A percentile compares a stretch with the other conserved stretches of the same genome.
Evolutionary conservation across 2,888 invertebrate species (phyloP).

Genomic region (Mimachlamys varia): DNA sequence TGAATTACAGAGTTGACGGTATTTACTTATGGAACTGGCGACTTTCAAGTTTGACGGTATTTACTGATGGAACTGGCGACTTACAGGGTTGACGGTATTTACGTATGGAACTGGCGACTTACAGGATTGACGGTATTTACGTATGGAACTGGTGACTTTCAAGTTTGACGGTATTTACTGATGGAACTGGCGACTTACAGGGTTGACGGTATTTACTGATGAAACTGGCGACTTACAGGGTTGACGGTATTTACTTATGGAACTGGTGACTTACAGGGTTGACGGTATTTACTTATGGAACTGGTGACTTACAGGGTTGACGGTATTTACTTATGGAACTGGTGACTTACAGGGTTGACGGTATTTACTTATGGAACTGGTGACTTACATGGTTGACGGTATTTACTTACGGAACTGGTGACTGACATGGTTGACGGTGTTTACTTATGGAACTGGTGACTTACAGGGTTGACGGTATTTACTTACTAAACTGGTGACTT

Average conservation of each 20-base stretch:
- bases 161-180: conserved; percentile 56
- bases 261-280: conserved; percentile 54
- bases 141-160: conserved; percentile 46
- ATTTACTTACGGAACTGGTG: conserved; percentile 40
- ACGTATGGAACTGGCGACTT: conserved; percentile 32
- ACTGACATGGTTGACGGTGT: conserved; percentile 60
- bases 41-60: conserved; percentile 60
- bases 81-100: conserved; percentile 61
- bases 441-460: conserved; percentile 38
- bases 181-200: conserved; percentile 49
- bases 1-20: conserved; percentile 58
- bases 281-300: conserved; percentile 51
- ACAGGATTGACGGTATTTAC: conserved; percentile 61
- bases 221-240: conserved; percentile 51
- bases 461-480: conserved; percentile 61
- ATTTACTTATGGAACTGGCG: conserved; percentile 40
- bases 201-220: conserved; percentile 55
- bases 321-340: conserved; percentile 46
- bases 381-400: conserved; percentile 58
- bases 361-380: conserved; percentile 44
- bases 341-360: conserved; percentile 57
- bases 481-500: conserved; percentile 32
- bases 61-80: conserved; percentile 37
- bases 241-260: conserved; percentile 53
- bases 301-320: conserved; percentile 56